Conservation (phyloP, 2,113 vertebrate genomes). For the Nyctibius bracteatus region DNA sequence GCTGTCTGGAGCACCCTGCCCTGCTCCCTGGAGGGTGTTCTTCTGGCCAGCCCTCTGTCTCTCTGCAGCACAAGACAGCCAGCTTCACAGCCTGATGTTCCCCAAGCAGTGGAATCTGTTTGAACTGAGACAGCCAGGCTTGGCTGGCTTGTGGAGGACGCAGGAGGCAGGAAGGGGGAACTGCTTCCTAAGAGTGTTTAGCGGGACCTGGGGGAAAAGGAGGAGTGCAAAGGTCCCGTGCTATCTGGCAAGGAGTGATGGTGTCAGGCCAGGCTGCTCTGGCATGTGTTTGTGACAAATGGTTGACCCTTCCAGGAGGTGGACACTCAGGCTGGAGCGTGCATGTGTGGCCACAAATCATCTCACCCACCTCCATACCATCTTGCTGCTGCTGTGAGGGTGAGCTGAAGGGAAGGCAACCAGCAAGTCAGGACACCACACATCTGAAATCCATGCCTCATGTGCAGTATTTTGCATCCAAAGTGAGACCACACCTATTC, state of each 20-base stretch:
- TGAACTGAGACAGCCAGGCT: not conserved
- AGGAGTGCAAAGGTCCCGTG: not conserved
- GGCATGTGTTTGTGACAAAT: not conserved
- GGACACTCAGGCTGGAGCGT: not conserved
- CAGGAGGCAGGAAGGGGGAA: not conserved
- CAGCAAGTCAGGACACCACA: not conserved
- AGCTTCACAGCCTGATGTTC: not conserved
- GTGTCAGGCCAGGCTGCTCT: not conserved
- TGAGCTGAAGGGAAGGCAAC: not conserved
- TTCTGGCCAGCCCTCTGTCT: not conserved
- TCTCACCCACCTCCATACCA: not conserved
- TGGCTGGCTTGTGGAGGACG: not conserved
- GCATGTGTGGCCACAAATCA: not conserved
- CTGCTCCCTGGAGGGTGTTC: not conserved
- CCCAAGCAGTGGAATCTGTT: not conserved
- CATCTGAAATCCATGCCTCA: not conserved
- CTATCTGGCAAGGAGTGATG: not conserved
- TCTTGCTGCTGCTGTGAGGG: not conserved
- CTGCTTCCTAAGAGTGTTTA: not conserved
- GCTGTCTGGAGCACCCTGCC: not conserved
- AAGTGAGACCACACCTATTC: not conserved
- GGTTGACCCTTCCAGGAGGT: not conserved
- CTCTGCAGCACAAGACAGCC: not conserved
- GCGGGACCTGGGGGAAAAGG: not conserved
- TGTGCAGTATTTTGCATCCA: not conserved